Evolutionary conservation across 2,888 invertebrate genomes (phyloP).

Genomic region (Heterodera filipjevi): DNA sequence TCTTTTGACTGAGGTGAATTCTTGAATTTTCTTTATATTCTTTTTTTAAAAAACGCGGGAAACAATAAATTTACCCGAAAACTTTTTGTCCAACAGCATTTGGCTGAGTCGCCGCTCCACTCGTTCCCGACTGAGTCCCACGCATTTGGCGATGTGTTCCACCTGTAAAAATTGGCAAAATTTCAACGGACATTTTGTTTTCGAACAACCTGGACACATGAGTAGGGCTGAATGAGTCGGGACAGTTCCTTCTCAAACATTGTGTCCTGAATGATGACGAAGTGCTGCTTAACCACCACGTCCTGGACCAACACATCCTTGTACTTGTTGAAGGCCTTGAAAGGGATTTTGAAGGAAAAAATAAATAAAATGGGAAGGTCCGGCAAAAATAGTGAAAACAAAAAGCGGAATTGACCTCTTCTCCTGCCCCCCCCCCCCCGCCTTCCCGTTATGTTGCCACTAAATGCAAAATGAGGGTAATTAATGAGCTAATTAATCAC

Average conservation of each 20-base stretch:
- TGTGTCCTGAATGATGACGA: slow-evolving; percentile 93
- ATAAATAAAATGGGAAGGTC: too few species aligned
- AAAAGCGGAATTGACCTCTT: too few species aligned
- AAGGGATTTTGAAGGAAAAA: not conserved
- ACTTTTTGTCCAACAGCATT: slow-evolving; percentile 98
- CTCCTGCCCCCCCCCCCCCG: too few species aligned
- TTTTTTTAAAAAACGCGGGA: not conserved
- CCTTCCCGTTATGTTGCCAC: too few species aligned
- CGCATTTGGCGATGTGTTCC: slow-evolving; percentile 24
- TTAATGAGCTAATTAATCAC: too few species aligned
- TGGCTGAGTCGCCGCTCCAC: slow-evolving; percentile 99
- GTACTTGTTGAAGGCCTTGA: slow-evolving; percentile 80
- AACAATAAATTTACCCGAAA: slow-evolving; percentile 68
- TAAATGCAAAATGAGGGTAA: too few species aligned
- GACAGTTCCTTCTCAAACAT: slow-evolving; percentile 99
- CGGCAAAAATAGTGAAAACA: not conserved
- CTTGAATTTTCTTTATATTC: too few species aligned
- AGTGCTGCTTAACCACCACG: slow-evolving; percentile 92
- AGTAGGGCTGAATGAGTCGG: slow-evolving; percentile 97
- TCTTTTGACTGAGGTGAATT: too few species aligned
- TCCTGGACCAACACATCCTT: slow-evolving; percentile 80
- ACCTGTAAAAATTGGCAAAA: not conserved
- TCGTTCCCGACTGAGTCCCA: slow-evolving; percentile 70
- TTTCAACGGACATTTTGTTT: not conserved
- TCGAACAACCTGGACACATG: slow-evolving; percentile 77